Percentiles rank a stretch among this genome's conserved stretches.
These are phyloP conservation scores for Synanthedon vespiformis DNA, from an alignment of 2,888 invertebrate species.

Conservation along the genomic window DNA sequence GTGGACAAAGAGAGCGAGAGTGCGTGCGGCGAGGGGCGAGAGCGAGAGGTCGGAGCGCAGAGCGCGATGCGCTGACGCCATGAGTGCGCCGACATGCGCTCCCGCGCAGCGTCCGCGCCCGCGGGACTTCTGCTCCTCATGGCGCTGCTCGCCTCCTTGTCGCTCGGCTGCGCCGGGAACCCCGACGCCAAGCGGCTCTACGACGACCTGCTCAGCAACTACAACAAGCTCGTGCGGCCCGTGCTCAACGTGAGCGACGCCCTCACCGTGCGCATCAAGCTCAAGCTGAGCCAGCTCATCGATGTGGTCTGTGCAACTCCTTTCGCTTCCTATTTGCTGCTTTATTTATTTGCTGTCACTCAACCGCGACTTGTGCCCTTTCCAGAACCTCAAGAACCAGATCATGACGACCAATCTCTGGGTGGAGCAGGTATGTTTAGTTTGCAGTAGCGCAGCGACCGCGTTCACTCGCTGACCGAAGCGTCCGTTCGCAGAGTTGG, in stretches of 20 bases:
- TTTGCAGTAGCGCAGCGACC: background rate
- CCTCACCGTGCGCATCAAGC: conserved; percentile 94
- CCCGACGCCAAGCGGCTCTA: conserved; percentile 96
- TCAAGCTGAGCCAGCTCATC: conserved; percentile 95
- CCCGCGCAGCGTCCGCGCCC: conserved; percentile 46
- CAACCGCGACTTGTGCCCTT: conserved; percentile 1
- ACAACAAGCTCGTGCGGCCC: conserved; percentile 96
- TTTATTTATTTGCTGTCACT: no score
- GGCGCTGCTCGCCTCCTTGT: conserved; percentile 30
- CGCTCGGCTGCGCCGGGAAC: conserved; percentile 83
- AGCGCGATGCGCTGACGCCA: conserved; percentile 38
- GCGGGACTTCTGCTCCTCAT: conserved; percentile 44
- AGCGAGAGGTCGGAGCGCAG: conserved; percentile 21
- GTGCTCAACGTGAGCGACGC: conserved; percentile 96
- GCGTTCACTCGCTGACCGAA: background rate
- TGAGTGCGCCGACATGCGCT: conserved; percentile 49
- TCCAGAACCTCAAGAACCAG: conserved; percentile 93
- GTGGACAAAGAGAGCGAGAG: conserved; percentile 7
- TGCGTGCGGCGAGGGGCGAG: conserved; percentile 20
- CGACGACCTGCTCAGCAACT: conserved; percentile 94
- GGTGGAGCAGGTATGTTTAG: conserved; percentile 75
- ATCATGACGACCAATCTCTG: conserved; percentile 95
- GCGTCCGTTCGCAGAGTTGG: conserved; percentile 77
- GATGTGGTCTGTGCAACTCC: conserved; percentile 88
- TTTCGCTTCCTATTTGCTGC: background rate